Evolutionary conservation across 2,888 invertebrate genomes (phyloP).

Genomic region (Rugalucina vietnamica): DNA sequence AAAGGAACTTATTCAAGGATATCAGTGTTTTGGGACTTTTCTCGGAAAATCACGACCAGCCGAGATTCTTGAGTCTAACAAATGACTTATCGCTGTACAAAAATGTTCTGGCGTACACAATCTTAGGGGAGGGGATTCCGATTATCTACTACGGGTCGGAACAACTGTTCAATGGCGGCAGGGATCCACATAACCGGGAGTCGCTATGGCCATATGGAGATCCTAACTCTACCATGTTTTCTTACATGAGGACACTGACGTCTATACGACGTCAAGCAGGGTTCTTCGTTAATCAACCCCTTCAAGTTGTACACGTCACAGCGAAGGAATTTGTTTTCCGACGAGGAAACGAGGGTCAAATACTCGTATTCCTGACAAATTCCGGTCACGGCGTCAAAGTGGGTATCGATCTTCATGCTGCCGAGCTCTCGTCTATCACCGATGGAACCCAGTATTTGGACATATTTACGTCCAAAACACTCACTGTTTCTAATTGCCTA

Average conservation of each 20-base stretch:
- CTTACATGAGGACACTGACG: background rate
- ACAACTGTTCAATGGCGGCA: conserved; percentile 61
- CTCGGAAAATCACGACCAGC: conserved; percentile 70
- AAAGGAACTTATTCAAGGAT: conserved; percentile 60
- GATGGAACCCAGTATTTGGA: background rate
- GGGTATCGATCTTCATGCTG: background rate
- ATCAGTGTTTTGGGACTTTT: conserved; percentile 62
- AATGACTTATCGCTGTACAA: conserved; percentile 53
- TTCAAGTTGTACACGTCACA: background rate
- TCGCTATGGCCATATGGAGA: conserved; percentile 60
- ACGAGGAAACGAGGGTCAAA: background rate
- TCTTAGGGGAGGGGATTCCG: conserved; percentile 66
- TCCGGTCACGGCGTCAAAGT: background rate
- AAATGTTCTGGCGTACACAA: conserved; percentile 62
- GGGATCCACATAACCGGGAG: conserved; percentile 66
- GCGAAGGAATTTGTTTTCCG: background rate
- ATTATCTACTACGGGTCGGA: conserved; percentile 71
- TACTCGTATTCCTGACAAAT: background rate
- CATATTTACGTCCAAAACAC: background rate
- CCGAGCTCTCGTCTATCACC: background rate
- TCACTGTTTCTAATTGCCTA: background rate
- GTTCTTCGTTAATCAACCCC: background rate
- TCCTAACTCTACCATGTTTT: background rate
- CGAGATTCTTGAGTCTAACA: conserved; percentile 60
- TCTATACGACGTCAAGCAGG: background rate